Percentiles rank a stretch among this genome's conserved stretches.
Evolutionary conservation across 1,140 invertebrate genomes (phyloP).

Genomic region (Drosophila trapezifrons): DNA sequence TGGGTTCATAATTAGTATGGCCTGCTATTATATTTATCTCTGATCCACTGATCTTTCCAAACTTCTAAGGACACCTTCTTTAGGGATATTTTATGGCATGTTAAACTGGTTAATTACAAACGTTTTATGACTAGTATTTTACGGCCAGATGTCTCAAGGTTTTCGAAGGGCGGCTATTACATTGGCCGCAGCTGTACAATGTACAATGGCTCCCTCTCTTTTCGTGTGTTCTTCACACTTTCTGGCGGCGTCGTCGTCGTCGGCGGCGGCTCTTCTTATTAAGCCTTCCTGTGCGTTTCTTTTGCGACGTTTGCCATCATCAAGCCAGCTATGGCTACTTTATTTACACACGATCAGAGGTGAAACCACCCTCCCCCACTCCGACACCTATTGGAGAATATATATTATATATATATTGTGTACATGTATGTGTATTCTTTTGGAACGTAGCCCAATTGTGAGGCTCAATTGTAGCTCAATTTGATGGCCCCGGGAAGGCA

Average conservation of each 20-base stretch:
- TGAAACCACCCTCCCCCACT: conserved; percentile 30
- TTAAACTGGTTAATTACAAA: conserved; percentile 14
- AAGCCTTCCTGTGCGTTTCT: conserved; percentile 61
- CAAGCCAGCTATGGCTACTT: conserved; percentile 38
- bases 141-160: conserved; percentile 11
- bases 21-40: background rate
- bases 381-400: background rate
- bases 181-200: conserved; percentile 27
- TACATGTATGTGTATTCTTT: conserved; percentile 23
- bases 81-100: background rate
- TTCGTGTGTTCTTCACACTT: conserved; percentile 19
- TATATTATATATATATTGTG: conserved; percentile 1
- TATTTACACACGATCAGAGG: conserved; percentile 57
- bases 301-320: conserved; percentile 53
- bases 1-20: background rate
- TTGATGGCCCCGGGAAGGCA: conserved; percentile 63
- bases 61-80: background rate
- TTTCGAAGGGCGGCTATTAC: conserved; percentile 14
- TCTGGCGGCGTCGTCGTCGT: conserved; percentile 3
- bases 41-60: background rate
- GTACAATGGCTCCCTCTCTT: conserved; percentile 1
- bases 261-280: conserved; percentile 16
- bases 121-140: background rate
- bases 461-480: conserved; percentile 70
- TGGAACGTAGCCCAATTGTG: conserved; percentile 64